These are phyloP conservation scores for Umimayanthus chanpuru DNA, from an alignment of 92 coral and sea anemone genomes.

Conservation along the genomic window DNA sequence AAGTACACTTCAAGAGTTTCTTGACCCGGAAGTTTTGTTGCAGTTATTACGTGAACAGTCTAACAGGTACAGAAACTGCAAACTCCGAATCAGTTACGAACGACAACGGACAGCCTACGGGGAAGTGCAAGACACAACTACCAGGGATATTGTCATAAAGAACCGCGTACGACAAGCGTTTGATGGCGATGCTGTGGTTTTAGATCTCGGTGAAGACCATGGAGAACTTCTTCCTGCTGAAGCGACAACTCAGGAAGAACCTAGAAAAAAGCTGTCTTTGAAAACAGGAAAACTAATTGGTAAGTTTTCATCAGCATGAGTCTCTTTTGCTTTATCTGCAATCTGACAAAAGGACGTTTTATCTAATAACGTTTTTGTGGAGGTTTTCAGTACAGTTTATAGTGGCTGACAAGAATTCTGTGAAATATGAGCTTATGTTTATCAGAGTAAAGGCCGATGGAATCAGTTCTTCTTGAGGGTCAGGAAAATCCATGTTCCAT, in stretches of 20 bases:
- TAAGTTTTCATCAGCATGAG: neutral
- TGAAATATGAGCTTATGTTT: neutral
- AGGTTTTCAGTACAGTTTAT: neutral
- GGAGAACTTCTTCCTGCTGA: neutral
- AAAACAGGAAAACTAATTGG: neutral
- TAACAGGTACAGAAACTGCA: constrained; percentile 32
- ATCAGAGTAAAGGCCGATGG: neutral
- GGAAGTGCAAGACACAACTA: constrained; percentile 46
- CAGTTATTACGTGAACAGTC: constrained; percentile 43
- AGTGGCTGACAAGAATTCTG: neutral
- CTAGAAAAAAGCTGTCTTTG: neutral
- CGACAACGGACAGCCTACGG: constrained; percentile 44
- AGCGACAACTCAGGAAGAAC: neutral
- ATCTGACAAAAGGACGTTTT: neutral
- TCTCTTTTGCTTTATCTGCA: neutral
- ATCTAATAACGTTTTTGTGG: neutral
- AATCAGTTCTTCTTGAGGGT: too few species aligned
- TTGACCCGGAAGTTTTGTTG: constrained; percentile 40
- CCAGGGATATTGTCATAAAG: constrained; percentile 58
- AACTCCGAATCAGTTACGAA: constrained; percentile 33
- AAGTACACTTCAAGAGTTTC: constrained; percentile 33
- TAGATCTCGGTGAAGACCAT: constrained; percentile 34
- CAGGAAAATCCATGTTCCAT: neutral
- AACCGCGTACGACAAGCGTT: constrained; percentile 49
- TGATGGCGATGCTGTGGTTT: constrained; percentile 59